Evolutionary conservation across 2,888 invertebrate species (phyloP), one percentile per base, ranked within the genome.

Genomic region (Nipponacmea schrenckii): DNA sequence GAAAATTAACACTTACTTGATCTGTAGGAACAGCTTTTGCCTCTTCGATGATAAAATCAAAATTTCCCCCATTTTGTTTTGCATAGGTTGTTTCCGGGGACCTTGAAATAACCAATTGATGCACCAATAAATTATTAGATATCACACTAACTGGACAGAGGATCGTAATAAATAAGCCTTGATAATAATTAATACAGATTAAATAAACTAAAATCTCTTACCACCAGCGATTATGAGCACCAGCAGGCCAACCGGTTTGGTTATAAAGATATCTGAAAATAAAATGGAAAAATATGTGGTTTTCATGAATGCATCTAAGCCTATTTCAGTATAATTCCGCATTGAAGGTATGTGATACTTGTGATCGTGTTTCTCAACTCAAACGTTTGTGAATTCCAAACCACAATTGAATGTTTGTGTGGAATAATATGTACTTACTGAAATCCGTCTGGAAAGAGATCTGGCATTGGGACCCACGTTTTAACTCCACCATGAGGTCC

Each of bases 211-310:
- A 5, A 10, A 26, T 62, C 15, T 72, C 74, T 64, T 75, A 82
- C 82, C 82, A 82, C 68, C 76, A 80, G 72, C 79, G 74, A 73
- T 82, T 82, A 62, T 82, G 81, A 1, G 77, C 80, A n/a, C 75
- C 77, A 4, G 77, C 69, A 4, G 81, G 80, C 27, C 72, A 75
- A 4, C 74, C 70, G 0, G 80, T 77, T 68, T 76, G 77, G 12
- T 74, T 56, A 14, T 79, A 74, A 0, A 82, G 74, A 44, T 72
- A 77, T 39, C 82, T 82, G 74, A 66, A 78, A 76, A 14, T 46
- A 24, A 17, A 17, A 27, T 31, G 27, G 24, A 24, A 62, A 1
- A 24, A 39, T n/a, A n/a, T n/a, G n/a, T n/a, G n/a, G n/a, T n/a
- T n/a, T n/a, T n/a, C n/a, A n/a, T n/a, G n/a, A n/a, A n/a, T n/a